A percentile compares a stretch with the other conserved stretches of the same genome.
Conservation (phyloP, 2,797 vertebrate species). For the Sebastes aleutianus region DNA sequence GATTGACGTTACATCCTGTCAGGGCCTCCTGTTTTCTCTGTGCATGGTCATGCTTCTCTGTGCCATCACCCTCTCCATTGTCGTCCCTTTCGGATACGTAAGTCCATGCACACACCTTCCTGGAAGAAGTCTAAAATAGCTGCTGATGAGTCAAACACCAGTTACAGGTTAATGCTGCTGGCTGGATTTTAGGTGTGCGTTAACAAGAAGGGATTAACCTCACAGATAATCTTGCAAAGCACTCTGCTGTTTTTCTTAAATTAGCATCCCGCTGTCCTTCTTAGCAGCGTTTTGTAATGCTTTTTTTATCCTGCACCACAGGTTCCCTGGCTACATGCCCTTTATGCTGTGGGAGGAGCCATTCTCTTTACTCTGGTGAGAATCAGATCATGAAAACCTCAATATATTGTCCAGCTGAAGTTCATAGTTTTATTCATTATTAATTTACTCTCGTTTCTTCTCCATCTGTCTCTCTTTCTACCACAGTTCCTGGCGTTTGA, state of each 20-base stretch:
- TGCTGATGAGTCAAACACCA: slow-evolving; percentile 15
- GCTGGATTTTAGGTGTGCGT: background rate
- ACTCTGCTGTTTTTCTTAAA: slow-evolving; percentile 31
- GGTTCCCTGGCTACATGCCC: slow-evolving; percentile 93
- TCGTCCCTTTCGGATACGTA: slow-evolving; percentile 92
- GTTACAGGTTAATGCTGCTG: slow-evolving; percentile 7
- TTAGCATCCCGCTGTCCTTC: slow-evolving; percentile 37
- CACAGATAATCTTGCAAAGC: slow-evolving; percentile 46
- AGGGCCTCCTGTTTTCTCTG: slow-evolving; percentile 89
- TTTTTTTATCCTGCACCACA: slow-evolving; percentile 52
- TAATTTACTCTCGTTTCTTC: background rate
- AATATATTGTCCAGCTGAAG: background rate
- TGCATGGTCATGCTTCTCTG: slow-evolving; percentile 91
- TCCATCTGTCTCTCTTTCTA: background rate
- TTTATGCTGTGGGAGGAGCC: slow-evolving; percentile 89
- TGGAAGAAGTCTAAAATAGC: slow-evolving; percentile 25
- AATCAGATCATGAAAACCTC: background rate
- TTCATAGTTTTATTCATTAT: background rate
- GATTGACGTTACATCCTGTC: slow-evolving; percentile 93
- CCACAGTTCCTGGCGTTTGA: slow-evolving; percentile 94
- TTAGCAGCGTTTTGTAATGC: slow-evolving; percentile 46
- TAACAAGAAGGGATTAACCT: slow-evolving; percentile 50
- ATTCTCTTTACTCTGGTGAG: slow-evolving; percentile 93
- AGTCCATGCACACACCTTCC: slow-evolving; percentile 67
- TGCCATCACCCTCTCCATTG: slow-evolving; percentile 85